phyloP scores from a whole-genome alignment of 1,140 invertebrate species.

The Musca domestica region DNA sequence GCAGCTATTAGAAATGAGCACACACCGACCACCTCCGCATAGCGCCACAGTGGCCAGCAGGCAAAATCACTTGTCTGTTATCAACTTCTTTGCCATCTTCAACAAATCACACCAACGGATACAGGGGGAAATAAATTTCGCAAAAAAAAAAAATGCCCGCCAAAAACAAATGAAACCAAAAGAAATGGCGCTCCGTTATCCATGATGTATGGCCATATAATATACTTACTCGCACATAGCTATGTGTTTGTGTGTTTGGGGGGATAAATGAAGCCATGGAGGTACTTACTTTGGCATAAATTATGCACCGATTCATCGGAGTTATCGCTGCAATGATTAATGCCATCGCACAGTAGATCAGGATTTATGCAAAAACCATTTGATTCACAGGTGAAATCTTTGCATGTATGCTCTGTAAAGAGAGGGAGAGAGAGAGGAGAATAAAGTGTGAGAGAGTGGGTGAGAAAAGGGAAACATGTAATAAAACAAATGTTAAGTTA shows the following conservation, averaged over 20 bases:
- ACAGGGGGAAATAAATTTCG: too few relatives aligned
- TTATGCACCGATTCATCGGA: slow-evolving; percentile 81
- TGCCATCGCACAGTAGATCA: slow-evolving; percentile 83
- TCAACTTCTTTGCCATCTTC: too few relatives aligned
- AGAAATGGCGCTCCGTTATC: too few relatives aligned
- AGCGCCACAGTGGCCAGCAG: too few relatives aligned
- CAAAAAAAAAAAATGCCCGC: too few relatives aligned
- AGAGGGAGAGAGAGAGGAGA: not conserved
- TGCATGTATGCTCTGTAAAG: slow-evolving; percentile 78
- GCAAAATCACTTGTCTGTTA: too few relatives aligned
- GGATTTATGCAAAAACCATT: slow-evolving; percentile 86
- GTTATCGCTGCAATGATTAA: slow-evolving; percentile 90
- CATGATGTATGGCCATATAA: not conserved
- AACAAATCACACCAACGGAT: too few relatives aligned
- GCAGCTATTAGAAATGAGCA: too few relatives aligned
- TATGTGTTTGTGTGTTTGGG: not conserved
- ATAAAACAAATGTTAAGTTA: slow-evolving; percentile 17
- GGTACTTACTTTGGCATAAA: slow-evolving; percentile 74
- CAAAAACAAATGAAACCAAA: too few relatives aligned
- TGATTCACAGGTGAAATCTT: slow-evolving; percentile 81
- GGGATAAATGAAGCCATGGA: not conserved
- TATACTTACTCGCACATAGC: not conserved
- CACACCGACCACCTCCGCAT: too few relatives aligned
- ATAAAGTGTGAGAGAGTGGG: not conserved
- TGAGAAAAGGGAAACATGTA: not conserved